Conservation (phyloP, 1,140 invertebrate genomes). For the Scaptomyza hsui region DNA sequence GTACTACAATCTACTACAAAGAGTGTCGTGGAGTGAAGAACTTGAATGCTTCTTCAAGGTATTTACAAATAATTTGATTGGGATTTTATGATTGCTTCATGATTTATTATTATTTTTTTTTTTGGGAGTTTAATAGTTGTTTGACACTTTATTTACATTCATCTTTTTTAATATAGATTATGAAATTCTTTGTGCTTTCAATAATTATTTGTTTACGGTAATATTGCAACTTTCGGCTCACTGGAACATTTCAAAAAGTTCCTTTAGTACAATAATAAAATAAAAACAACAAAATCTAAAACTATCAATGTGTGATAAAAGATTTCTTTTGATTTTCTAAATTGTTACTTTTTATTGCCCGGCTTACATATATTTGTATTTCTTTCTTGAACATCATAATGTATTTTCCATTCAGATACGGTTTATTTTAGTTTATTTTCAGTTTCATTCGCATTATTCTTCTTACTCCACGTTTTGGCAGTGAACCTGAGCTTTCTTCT, state of each 20-base stretch:
- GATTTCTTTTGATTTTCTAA: neutral
- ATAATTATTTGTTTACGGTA: conserved; percentile 27
- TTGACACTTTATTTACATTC: conserved; percentile 41
- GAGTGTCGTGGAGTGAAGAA: conserved; percentile 70
- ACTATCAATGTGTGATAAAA: conserved; percentile 5
- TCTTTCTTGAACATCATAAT: conserved; percentile 16
- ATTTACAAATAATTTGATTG: conserved; percentile 68
- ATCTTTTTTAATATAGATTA: conserved; percentile 8
- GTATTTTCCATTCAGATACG: conserved; percentile 7
- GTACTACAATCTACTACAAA: conserved; percentile 68
- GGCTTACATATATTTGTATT: conserved; percentile 13
- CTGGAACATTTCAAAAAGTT: conserved; percentile 17
- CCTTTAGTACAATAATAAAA: conserved; percentile 11
- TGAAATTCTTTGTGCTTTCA: conserved; percentile 41
- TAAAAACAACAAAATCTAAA: conserved; percentile 21
- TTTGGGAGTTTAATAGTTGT: neutral
- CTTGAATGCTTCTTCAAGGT: conserved; percentile 61
- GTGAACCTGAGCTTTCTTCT: conserved; percentile 83
- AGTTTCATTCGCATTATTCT: conserved; percentile 54
- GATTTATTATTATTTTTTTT: neutral
- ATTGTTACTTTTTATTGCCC: conserved; percentile 15
- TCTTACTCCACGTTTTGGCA: conserved; percentile 82
- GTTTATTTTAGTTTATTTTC: conserved; percentile 19
- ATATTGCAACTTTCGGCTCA: conserved; percentile 50
- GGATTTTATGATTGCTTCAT: conserved; percentile 7